phyloP scores from a whole-genome alignment of 2,113 vertebrate species.

The Calidris pygmaea region DNA sequence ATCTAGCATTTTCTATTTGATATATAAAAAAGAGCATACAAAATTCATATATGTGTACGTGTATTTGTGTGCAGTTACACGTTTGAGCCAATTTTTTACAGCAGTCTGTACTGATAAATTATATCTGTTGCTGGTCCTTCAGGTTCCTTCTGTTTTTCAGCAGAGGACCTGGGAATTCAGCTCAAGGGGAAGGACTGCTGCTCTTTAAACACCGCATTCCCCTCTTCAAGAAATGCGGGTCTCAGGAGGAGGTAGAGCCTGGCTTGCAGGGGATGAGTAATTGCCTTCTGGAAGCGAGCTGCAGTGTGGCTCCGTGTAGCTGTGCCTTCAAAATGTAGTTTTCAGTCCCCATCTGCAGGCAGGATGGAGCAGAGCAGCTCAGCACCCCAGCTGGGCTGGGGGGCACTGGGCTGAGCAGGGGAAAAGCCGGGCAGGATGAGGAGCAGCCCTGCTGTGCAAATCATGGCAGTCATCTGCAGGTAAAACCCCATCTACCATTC shows the following conservation, averaged over 20 bases:
- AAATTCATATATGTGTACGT: background rate
- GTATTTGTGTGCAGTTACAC: background rate
- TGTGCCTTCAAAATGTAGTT: conserved; percentile 27
- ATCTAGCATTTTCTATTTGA: background rate
- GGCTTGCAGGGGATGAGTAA: background rate
- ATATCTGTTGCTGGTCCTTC: background rate
- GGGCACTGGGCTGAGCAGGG: background rate
- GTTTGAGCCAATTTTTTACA: background rate
- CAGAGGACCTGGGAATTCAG: background rate
- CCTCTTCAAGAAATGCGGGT: background rate
- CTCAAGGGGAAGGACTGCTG: background rate
- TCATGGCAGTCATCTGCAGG: background rate
- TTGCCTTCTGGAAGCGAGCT: background rate
- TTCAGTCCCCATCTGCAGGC: conserved; percentile 63
- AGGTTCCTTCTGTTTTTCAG: background rate
- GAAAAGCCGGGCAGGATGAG: background rate
- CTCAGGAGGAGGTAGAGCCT: background rate
- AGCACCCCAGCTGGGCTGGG: background rate
- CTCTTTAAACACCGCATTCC: background rate
- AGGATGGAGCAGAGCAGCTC: conserved; percentile 46
- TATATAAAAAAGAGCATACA: background rate
- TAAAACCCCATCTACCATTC: background rate
- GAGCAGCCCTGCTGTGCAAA: background rate
- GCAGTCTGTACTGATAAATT: background rate
- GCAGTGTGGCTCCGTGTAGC: background rate